Evolutionary conservation across 1,140 invertebrate genomes (phyloP).

Genomic region (Probaryconus sp.): DNA sequence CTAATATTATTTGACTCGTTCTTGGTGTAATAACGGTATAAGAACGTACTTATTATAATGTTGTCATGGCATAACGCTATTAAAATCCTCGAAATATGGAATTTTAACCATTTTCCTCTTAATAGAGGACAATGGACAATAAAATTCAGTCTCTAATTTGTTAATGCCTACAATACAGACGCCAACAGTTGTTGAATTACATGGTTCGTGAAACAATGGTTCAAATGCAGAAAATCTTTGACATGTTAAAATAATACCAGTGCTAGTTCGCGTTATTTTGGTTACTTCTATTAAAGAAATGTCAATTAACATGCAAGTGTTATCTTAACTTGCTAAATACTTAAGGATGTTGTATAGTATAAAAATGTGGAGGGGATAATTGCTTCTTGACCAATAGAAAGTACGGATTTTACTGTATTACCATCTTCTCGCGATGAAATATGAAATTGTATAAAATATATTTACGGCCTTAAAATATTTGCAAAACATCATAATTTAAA

Average conservation of each 20-base stretch:
- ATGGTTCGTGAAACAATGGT: slow-evolving; percentile 8
- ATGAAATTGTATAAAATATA: too few species aligned
- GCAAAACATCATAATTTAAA: too few species aligned
- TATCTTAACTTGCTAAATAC: too few species aligned
- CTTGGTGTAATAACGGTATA: slow-evolving; percentile 9
- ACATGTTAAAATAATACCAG: slow-evolving; percentile 5
- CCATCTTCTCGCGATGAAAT: too few species aligned
- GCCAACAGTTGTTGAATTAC: slow-evolving; percentile 1
- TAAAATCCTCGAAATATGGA: slow-evolving; percentile 7
- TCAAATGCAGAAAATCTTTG: not conserved
- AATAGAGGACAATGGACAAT: not conserved
- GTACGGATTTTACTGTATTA: too few species aligned
- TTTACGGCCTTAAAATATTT: too few species aligned
- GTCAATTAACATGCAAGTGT: slow-evolving; percentile 1
- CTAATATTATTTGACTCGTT: too few species aligned
- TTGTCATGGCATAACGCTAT: not conserved
- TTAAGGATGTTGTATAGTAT: too few species aligned
- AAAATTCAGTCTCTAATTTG: not conserved
- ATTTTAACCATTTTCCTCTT: slow-evolving; percentile 21
- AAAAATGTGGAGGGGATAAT: too few species aligned
- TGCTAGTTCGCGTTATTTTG: slow-evolving; percentile 7
- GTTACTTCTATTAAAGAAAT: slow-evolving; percentile 1
- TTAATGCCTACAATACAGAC: slow-evolving; percentile 6
- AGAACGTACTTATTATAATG: slow-evolving; percentile 9
- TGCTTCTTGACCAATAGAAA: too few species aligned